These are phyloP conservation scores for Caenorhabditis briggsae DNA, from an alignment of 1,140 invertebrate genomes.

Conservation along the genomic window DNA sequence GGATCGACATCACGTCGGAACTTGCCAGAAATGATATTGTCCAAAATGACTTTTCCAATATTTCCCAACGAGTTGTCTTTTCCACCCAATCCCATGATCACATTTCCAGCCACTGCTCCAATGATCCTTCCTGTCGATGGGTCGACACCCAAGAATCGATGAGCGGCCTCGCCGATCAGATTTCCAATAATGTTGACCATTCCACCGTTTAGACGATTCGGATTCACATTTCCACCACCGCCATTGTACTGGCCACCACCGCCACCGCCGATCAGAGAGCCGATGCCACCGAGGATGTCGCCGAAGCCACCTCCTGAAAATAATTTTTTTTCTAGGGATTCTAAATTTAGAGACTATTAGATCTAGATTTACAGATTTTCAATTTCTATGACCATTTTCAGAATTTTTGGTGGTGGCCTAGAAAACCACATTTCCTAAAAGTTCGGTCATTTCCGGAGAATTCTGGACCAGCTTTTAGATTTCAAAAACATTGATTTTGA, in stretches of 20 bases:
- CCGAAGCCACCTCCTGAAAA: slow-evolving; percentile 65
- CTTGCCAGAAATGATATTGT: slow-evolving; percentile 77
- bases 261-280: slow-evolving; percentile 70
- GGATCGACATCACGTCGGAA: slow-evolving; percentile 77
- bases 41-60: slow-evolving; percentile 77
- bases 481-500: too few species aligned
- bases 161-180: slow-evolving; percentile 77
- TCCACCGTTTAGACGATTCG: slow-evolving; percentile 72
- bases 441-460: too few species aligned
- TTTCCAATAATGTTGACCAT: slow-evolving; percentile 76
- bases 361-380: too few species aligned
- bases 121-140: slow-evolving; percentile 77
- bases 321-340: too few species aligned
- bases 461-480: too few species aligned
- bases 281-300: slow-evolving; percentile 69
- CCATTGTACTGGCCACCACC: slow-evolving; percentile 64
- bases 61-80: slow-evolving; percentile 76
- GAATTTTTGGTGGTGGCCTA: too few species aligned
- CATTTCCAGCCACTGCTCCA: slow-evolving; percentile 70
- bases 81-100: slow-evolving; percentile 72
- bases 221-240: slow-evolving; percentile 70
- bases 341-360: too few species aligned
- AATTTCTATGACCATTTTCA: too few species aligned
- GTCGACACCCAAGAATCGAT: slow-evolving; percentile 76
- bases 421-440: too few species aligned